These are phyloP conservation scores for Anoplopoma fimbria DNA, from an alignment of 2,113 vertebrate species.

Conservation along the genomic window DNA sequence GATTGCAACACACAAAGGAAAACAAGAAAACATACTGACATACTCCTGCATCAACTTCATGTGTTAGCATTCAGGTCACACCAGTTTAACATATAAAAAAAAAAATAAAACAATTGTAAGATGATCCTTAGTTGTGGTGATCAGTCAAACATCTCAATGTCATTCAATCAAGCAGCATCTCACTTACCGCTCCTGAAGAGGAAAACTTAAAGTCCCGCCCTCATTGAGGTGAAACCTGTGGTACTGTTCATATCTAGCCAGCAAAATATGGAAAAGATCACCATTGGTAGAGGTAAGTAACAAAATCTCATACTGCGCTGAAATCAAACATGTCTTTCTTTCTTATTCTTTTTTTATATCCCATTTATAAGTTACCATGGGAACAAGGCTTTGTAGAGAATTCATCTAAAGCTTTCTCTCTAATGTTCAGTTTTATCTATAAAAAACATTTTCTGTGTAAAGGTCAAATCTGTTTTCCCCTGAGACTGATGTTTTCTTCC, in stretches of 20 bases:
- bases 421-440: background rate
- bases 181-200: constrained; percentile 44
- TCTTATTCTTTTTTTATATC: background rate
- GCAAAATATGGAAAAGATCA: constrained; percentile 2
- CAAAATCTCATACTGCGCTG: constrained; percentile 5
- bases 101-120: no score
- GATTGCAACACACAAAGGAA: constrained; percentile 33
- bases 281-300: background rate
- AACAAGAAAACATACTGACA: constrained; percentile 7
- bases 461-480: constrained; percentile 34
- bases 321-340: constrained; percentile 20
- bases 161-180: constrained; percentile 24
- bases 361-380: constrained; percentile 42
- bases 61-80: constrained; percentile 4
- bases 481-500: constrained; percentile 19
- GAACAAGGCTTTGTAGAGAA: constrained; percentile 30
- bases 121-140: constrained; percentile 16
- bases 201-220: constrained; percentile 27
- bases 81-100: background rate
- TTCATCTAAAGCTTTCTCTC: background rate
- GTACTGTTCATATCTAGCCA: background rate
- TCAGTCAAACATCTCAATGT: background rate
- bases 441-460: background rate
- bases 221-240: background rate
- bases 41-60: background rate